These are phyloP conservation scores for Orius insidiosus DNA, from an alignment of 1,140 invertebrate species.

Conservation along the genomic window DNA sequence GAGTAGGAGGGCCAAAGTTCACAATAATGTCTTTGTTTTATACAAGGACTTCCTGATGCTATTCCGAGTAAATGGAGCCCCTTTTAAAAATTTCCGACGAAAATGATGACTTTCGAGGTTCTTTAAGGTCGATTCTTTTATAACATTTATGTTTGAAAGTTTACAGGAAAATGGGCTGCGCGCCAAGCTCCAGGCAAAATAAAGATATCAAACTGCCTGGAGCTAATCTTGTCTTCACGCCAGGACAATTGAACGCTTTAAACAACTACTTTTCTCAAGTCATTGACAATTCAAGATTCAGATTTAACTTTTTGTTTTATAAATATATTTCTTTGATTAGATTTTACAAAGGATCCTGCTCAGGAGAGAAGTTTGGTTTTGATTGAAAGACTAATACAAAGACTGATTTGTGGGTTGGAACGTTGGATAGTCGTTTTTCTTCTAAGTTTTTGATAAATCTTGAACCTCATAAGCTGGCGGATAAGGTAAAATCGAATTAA, in stretches of 20 bases:
- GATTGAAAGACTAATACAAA: conserved; percentile 42
- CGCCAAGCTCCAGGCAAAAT: conserved; percentile 5
- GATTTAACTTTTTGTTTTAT: not conserved
- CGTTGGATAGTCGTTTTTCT: conserved; percentile 41
- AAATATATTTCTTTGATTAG: not conserved
- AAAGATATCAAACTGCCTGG: conserved; percentile 14
- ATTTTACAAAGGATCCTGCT: conserved; percentile 7
- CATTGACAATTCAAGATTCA: conserved; percentile 14
- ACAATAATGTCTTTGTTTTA: too few species aligned
- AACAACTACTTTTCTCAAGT: conserved; percentile 18
- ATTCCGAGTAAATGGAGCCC: too few species aligned
- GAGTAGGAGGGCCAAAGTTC: too few species aligned
- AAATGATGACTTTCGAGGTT: not conserved
- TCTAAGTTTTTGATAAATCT: conserved; percentile 40
- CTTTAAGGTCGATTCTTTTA: not conserved
- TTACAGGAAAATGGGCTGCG: conserved; percentile 16
- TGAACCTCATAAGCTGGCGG: conserved; percentile 23
- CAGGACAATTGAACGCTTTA: conserved; percentile 13
- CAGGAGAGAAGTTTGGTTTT: conserved; percentile 10
- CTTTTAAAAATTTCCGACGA: too few species aligned
- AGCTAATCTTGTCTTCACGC: conserved; percentile 12
- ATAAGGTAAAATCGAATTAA: conserved; percentile 17
- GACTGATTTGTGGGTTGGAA: conserved; percentile 42
- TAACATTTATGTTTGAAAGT: conserved; percentile 2
- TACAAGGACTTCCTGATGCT: too few species aligned